phyloP scores from a whole-genome alignment of 1,140 invertebrate genomes.

The Chionoecetes opilio region DNA sequence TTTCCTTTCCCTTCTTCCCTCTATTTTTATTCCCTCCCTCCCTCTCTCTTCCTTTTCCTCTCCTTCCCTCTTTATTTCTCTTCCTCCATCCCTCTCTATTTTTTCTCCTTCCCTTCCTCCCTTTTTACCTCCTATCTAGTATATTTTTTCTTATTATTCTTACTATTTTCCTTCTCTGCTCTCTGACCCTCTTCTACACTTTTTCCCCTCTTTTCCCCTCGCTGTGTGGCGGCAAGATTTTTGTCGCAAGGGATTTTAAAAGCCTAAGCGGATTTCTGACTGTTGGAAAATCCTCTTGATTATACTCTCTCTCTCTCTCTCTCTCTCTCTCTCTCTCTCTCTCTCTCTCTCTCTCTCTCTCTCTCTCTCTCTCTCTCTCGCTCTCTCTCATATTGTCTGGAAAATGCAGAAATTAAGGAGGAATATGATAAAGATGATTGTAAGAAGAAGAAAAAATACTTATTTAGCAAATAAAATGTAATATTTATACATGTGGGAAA shows the following conservation, averaged over 20 bases:
- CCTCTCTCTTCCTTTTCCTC: too few relatives aligned
- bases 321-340: constrained; percentile 38
- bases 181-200: background rate
- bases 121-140: too few relatives aligned
- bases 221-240: background rate
- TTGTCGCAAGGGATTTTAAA: background rate
- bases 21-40: too few relatives aligned
- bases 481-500: too few relatives aligned
- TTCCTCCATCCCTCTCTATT: too few relatives aligned
- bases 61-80: too few relatives aligned
- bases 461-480: too few relatives aligned
- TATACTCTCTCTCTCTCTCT: constrained; percentile 36
- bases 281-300: background rate
- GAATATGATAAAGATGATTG: background rate
- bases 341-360: constrained; percentile 44
- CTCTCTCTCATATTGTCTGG: constrained; percentile 37
- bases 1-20: too few relatives aligned
- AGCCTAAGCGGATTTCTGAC: background rate
- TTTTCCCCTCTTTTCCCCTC: constrained; percentile 7
- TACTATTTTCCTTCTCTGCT: background rate
- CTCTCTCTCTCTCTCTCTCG: constrained; percentile 34
- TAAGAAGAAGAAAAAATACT: background rate
- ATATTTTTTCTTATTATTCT: too few relatives aligned
- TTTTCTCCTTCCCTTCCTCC: too few relatives aligned
- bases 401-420: too few relatives aligned